Percentiles rank a stretch among this genome's conserved stretches.
phyloP scores from a whole-genome alignment of 2,113 vertebrate species.

The Paraplagusia blochii region DNA sequence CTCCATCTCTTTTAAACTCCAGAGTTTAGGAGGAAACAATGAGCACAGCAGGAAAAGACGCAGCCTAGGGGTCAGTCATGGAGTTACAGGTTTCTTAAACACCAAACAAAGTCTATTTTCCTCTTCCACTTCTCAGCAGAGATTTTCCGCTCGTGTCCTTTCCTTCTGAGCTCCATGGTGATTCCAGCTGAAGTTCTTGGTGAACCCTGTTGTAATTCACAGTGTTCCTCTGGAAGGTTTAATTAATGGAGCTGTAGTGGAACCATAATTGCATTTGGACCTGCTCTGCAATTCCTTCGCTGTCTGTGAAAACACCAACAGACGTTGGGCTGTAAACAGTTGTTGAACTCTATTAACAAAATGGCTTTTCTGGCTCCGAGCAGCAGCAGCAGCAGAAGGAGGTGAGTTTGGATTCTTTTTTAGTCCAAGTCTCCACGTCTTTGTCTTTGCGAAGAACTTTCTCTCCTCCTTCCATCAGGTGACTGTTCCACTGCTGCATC shows the following conservation, averaged over 20 bases:
- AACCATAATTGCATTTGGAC: constrained; percentile 32
- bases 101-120: no score
- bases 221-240: constrained; percentile 8
- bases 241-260: constrained; percentile 33
- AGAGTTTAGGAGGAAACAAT: no score
- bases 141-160: no score
- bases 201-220: constrained; percentile 22
- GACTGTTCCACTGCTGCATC: not conserved
- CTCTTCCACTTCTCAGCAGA: no score
- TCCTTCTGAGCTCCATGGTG: no score
- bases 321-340: constrained; percentile 28
- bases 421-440: not conserved
- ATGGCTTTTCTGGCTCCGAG: constrained; percentile 19
- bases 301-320: constrained; percentile 14
- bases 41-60: no score
- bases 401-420: no score
- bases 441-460: constrained; percentile 4
- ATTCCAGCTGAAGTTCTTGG: no score
- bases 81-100: no score
- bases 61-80: no score
- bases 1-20: no score
- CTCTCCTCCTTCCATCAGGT: not conserved
- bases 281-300: constrained; percentile 19
- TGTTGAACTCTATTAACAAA: constrained; percentile 30
- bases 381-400: no score